Base-by-base conservation (phyloP, 2,113 vertebrate genomes). In the Benitochromis conjunctus region DNA sequence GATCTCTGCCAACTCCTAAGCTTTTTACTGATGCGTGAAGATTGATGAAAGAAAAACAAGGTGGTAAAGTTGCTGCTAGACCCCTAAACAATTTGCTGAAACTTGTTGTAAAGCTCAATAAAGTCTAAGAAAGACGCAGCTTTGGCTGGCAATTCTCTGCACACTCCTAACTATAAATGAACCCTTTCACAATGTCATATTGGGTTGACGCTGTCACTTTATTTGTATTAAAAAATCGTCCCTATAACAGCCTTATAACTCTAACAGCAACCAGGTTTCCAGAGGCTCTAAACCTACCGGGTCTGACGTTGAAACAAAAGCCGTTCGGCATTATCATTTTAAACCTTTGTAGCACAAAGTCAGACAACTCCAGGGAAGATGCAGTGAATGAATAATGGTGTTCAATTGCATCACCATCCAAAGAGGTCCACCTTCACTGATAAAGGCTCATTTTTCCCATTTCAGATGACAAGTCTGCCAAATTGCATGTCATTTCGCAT, bases 401-500 rank as follows among this genome's bases (percentile, higher is more conserved):
- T 36, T 56, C 83, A 83, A 85, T 88, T 87, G 85, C 84, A 86
- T 91, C 87, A 81, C 58, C 19, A 54, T 86, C 74, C 55, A 36
- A 34, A 84, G 60, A 88, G 82, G 83, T 83, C 81, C 84, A 91
- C 82, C 85, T 86, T 66, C 9, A 4, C 62, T 90, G 90, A 91
- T 92, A 92, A 89, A 92, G 43, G 82, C 89, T 78, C 60, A 88
- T 92, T 94, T 86, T 87, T 92, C 58, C 86, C 90, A 91, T 93
- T 92, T 86, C 86, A 86, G 64, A 86, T 92, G 88, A 89, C 84
- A 94, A 89, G 86, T 82, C 87, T 71, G 85, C 87, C 86, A 86
- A 91, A 94, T 88, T 92, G 87, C 84, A 74, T 91, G 88, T 92
- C 89, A 90, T 92, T 92, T 91, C 11, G 76, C 86, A 90, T 90